phyloP scores from a whole-genome alignment of 2,888 invertebrate genomes.

The Pseudococcus viburni region DNA sequence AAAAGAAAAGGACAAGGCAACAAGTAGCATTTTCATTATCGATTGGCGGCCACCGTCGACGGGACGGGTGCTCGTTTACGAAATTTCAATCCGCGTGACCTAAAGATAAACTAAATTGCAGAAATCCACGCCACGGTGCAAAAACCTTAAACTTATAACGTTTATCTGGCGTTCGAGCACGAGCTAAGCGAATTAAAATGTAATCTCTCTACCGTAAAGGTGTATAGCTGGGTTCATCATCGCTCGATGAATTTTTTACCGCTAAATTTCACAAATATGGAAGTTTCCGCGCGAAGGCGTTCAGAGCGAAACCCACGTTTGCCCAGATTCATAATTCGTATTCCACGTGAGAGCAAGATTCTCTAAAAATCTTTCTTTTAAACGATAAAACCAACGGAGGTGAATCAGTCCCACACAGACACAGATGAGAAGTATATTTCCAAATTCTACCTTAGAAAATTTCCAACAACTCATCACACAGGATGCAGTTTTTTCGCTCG shows the following conservation, averaged over 20 bases:
- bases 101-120: constrained; percentile 10
- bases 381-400: not conserved
- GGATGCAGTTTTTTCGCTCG: not conserved
- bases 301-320: constrained; percentile 10
- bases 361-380: too few relatives aligned
- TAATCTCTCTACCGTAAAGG: not conserved
- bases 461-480: not conserved
- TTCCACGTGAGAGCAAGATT: too few relatives aligned
- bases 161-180: constrained; percentile 1
- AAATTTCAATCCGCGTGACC: constrained; percentile 25
- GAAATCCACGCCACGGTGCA: not conserved
- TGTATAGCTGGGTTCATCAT: not conserved
- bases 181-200: not conserved
- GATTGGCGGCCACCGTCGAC: constrained; percentile 26
- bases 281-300: constrained; percentile 7
- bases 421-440: not conserved
- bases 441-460: not conserved
- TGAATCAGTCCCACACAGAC: not conserved
- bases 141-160: constrained; percentile 3
- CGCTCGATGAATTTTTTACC: not conserved
- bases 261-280: constrained; percentile 16
- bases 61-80: constrained; percentile 1
- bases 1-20: constrained; percentile 53
- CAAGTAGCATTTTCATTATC: constrained; percentile 48
- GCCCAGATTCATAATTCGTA: not conserved